Base-by-base conservation (phyloP, 2,113 vertebrate genomes). In the Psettodes erumei region DNA sequence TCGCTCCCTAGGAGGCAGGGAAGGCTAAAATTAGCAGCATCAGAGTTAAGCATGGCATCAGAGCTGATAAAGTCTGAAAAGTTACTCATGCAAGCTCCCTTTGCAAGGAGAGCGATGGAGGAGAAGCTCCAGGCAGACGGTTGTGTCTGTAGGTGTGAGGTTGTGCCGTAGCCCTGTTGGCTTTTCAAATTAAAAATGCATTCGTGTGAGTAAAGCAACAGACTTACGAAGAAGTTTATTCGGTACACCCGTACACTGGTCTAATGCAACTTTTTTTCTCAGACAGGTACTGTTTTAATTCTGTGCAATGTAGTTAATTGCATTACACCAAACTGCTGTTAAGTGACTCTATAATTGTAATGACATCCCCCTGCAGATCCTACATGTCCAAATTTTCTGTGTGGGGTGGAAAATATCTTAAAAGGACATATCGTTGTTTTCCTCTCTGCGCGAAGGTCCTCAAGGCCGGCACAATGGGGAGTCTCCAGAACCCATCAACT, bases 21-120 rank as follows among this genome's bases (percentile, higher is more conserved):
- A 1, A 35, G 27, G 48, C 79, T 84, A 81, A 81, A 85, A 86
- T 86, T 86, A 91, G 79, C 68, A 75, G 69, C 37, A n/a, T n/a
- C n/a, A n/a, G 38, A 43, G 62, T 77, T 81, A 63, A 83, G 62
- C 71, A 21, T 43, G 74, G 58, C 59, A 76, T 81, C 71, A 60
- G 28, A 70, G 48, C 73, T 50, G 68, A 85, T 85, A 65, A 81
- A 87, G 50, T 86, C 76, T 62, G 71, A 23, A 28, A 86, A 82
- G 38, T 74, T 69, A 77, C 40, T 84, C 82, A 74, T 79, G 76
- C 70, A 64, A 80, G 59, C 61, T 67, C 15, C 35, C 23, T 54
- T 61, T 18, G 8, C 21, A 21, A 45, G 40, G 23, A 43, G 16
- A 19, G 23, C 6, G 50, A 15, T 3, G 23, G n/a, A 55, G 53